These are phyloP conservation scores for Pampus argenteus DNA, from an alignment of 2,797 vertebrate genomes.

Conservation along the genomic window DNA sequence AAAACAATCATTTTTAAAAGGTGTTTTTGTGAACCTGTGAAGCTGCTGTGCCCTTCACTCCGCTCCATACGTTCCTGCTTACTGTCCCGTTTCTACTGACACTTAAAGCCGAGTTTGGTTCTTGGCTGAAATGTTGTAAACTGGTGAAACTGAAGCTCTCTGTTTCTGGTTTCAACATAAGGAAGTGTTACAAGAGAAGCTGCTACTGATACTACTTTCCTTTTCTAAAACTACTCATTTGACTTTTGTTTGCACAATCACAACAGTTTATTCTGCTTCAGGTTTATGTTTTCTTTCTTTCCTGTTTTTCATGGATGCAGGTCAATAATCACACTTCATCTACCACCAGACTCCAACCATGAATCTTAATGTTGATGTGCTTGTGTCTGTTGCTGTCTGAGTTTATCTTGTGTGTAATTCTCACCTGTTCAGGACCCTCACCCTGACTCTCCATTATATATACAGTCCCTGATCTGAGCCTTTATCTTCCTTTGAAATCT, in stretches of 20 bases:
- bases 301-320: too few species aligned
- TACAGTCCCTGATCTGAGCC: neutral
- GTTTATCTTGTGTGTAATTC: neutral
- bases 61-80: neutral
- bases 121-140: neutral
- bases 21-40: too few species aligned
- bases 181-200: constrained; percentile 39
- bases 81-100: neutral
- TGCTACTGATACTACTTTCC: constrained; percentile 8
- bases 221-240: constrained; percentile 17
- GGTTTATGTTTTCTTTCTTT: too few species aligned
- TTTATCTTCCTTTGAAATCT: neutral
- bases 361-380: neutral
- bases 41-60: too few species aligned
- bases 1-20: too few species aligned
- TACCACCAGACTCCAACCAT: neutral
- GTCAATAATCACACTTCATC: too few species aligned
- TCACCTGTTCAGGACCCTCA: too few species aligned
- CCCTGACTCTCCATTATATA: too few species aligned
- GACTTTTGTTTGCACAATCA: neutral
- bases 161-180: constrained; percentile 16
- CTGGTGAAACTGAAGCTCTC: neutral
- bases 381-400: neutral
- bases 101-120: neutral
- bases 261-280: neutral